Evolutionary conservation across 30 jellyfish, hydroid and myxozoan species (phyloP).

Genomic region (Euphysa ruthae): DNA sequence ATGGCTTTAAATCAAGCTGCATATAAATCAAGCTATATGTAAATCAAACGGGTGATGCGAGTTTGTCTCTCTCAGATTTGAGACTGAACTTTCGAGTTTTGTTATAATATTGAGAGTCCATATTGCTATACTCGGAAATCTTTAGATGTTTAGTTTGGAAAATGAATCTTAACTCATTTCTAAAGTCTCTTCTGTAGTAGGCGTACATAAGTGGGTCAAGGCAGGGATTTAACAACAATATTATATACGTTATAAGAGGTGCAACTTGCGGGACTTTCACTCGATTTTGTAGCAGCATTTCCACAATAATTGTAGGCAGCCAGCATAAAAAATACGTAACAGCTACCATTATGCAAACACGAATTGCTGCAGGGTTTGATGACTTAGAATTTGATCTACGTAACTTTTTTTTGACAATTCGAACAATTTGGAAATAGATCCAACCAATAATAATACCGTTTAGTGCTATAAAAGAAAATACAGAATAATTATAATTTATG

Average conservation of each 20-base stretch:
- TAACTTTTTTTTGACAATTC: background rate
- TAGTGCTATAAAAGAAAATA: slow-evolving; percentile 10
- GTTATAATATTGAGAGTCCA: too few species aligned
- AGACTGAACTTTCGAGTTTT: too few species aligned
- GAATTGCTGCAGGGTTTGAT: slow-evolving; percentile 27
- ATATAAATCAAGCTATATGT: too few species aligned
- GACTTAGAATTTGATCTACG: background rate
- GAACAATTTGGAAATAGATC: slow-evolving; percentile 10
- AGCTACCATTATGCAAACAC: slow-evolving; percentile 38
- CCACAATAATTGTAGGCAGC: slow-evolving; percentile 23
- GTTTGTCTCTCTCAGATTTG: too few species aligned
- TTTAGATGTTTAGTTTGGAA: too few species aligned
- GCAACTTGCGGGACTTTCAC: background rate
- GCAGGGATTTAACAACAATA: slow-evolving; percentile 39
- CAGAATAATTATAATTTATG: background rate
- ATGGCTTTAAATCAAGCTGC: too few species aligned
- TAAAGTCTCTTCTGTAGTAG: slow-evolving; percentile 34
- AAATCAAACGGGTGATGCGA: too few species aligned
- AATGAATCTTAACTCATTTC: background rate
- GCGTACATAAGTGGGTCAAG: slow-evolving; percentile 44
- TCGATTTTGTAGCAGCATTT: background rate
- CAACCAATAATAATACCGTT: slow-evolving; percentile 16
- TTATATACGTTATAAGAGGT: background rate
- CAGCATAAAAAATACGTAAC: slow-evolving; percentile 25
- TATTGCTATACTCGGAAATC: too few species aligned